Evolutionary conservation across 2,888 invertebrate genomes (phyloP).

Genomic region (Sarcophaga caerulescens): DNA sequence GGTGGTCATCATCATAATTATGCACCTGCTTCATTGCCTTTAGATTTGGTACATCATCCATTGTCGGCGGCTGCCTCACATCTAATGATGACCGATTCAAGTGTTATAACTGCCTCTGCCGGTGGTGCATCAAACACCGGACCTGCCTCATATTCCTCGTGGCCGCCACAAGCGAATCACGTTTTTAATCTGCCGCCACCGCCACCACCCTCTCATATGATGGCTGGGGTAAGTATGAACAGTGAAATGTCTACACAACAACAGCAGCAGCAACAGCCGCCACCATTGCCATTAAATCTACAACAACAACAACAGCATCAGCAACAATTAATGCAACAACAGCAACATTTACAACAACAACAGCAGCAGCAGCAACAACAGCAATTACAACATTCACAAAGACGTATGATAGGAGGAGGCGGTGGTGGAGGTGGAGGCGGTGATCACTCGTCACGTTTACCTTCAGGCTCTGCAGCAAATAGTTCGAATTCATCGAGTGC

Average conservation of each 20-base stretch:
- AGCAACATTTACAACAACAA: constrained; percentile 65
- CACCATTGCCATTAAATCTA: constrained; percentile 79
- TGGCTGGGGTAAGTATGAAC: constrained; percentile 55
- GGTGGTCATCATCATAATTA: constrained; percentile 75
- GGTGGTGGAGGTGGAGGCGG: constrained; percentile 9
- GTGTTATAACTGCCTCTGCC: constrained; percentile 78
- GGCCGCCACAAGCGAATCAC: constrained; percentile 67
- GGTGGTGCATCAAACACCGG: constrained; percentile 72
- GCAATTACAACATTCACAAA: constrained; percentile 62
- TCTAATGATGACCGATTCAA: constrained; percentile 80
- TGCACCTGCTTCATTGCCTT: constrained; percentile 80
- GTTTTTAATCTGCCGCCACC: constrained; percentile 70
- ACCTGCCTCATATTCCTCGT: constrained; percentile 72
- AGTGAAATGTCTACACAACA: constrained; percentile 72
- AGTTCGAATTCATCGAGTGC: constrained; percentile 64
- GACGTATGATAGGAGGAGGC: constrained; percentile 22
- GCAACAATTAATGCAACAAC: constrained; percentile 56
- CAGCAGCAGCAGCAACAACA: constrained; percentile 70
- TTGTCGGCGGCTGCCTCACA: constrained; percentile 78
- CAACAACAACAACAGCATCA: constrained; percentile 50
- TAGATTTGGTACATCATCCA: constrained; percentile 78
- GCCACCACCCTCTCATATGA: constrained; percentile 59
- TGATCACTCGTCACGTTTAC: constrained; percentile 50
- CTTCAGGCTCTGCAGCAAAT: constrained; percentile 40
- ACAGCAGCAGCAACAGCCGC: constrained; percentile 78